Conservation (phyloP, 2,113 vertebrate genomes). For the Oncorhynchus tshawytscha region DNA sequence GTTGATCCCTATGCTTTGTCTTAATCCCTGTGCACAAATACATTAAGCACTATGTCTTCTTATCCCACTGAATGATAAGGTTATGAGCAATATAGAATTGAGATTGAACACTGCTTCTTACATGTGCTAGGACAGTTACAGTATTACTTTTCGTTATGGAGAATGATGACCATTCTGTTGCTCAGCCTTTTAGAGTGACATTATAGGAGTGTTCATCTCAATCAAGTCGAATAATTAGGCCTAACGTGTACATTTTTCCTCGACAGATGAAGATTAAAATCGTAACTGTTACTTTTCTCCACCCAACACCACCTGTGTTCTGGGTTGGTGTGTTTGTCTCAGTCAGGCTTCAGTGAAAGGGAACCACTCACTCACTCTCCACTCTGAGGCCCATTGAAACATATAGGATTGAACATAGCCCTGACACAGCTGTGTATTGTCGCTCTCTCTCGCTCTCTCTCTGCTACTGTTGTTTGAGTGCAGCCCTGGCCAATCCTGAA, state of each 20-base stretch:
- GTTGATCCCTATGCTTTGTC: too few relatives aligned
- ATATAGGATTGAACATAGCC: background rate
- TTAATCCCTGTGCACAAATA: too few relatives aligned
- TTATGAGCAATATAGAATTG: background rate
- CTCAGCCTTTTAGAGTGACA: conserved; percentile 14
- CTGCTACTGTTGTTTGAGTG: conserved; percentile 1
- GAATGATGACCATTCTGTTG: background rate
- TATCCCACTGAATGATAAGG: background rate
- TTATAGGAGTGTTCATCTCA: conserved; percentile 49
- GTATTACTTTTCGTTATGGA: background rate
- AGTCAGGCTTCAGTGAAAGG: background rate
- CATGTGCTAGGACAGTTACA: background rate
- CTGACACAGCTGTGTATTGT: background rate
- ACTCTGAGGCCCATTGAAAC: background rate
- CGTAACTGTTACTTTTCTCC: conserved; percentile 31
- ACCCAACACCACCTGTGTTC: background rate
- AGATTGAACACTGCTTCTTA: too few relatives aligned
- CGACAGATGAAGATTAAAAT: conserved; percentile 37
- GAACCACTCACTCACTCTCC: background rate
- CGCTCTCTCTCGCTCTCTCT: background rate
- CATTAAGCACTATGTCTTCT: too few relatives aligned
- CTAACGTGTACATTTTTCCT: conserved; percentile 38
- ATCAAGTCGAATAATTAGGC: conserved; percentile 53
- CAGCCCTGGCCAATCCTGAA: conserved; percentile 9
- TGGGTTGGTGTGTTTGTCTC: background rate